A percentile compares a stretch with the other conserved stretches of the same genome.
These are phyloP conservation scores for Nudaria mundana DNA, from an alignment of 2,888 invertebrate genomes.

Conservation along the genomic window DNA sequence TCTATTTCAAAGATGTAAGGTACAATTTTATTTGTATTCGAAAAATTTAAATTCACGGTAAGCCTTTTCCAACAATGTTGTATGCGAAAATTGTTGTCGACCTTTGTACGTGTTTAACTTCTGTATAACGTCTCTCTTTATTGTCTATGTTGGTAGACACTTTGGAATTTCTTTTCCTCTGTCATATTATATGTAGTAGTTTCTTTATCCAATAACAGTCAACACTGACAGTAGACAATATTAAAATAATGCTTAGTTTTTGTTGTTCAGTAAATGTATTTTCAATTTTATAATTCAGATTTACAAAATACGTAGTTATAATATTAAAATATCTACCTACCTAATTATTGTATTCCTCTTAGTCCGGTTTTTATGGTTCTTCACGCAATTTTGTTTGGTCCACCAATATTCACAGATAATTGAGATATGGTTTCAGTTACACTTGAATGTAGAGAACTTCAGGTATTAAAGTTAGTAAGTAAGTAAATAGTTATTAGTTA, in stretches of 20 bases:
- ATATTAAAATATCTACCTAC: too few species aligned
- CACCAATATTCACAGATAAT: too few species aligned
- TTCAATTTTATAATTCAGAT: too few species aligned
- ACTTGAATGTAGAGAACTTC: too few species aligned
- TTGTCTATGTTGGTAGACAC: slow-evolving; percentile 33
- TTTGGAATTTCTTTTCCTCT: slow-evolving; percentile 40
- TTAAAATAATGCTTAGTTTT: not conserved
- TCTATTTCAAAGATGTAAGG: slow-evolving; percentile 23
- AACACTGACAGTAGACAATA: slow-evolving; percentile 24
- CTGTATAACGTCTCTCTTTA: slow-evolving; percentile 36
- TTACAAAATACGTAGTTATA: too few species aligned
- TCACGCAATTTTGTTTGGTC: too few species aligned
- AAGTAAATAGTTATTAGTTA: too few species aligned
- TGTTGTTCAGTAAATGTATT: not conserved
- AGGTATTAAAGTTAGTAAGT: not conserved
- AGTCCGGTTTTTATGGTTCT: too few species aligned
- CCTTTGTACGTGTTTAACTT: slow-evolving; percentile 59
- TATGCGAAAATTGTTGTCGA: slow-evolving; percentile 68
- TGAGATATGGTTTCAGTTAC: too few species aligned
- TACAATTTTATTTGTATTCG: slow-evolving; percentile 22
- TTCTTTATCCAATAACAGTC: slow-evolving; percentile 29
- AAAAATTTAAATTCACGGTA: too few species aligned
- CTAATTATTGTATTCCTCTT: too few species aligned
- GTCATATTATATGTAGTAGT: slow-evolving; percentile 17
- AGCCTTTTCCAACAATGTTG: slow-evolving; percentile 62